phyloP scores from a whole-genome alignment of 2,888 invertebrate species.

The Drosophila tanythrix region DNA sequence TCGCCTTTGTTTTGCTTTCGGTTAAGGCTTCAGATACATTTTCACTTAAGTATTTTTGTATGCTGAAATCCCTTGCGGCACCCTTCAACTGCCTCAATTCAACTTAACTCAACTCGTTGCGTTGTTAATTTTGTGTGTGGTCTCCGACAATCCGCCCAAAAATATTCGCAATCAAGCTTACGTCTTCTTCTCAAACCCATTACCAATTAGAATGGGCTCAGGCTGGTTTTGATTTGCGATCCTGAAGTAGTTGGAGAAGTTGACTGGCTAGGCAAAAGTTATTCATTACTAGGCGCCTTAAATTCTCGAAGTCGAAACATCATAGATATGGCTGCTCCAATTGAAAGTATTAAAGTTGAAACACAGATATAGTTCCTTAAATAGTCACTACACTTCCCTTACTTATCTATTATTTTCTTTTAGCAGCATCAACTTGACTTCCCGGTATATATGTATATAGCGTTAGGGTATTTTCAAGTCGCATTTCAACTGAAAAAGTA shows the following conservation, averaged over 20 bases:
- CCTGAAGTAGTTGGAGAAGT: not conserved
- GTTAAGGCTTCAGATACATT: constrained; percentile 45
- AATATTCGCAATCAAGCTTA: constrained; percentile 44
- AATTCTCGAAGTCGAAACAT: not conserved
- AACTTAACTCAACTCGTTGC: constrained; percentile 25
- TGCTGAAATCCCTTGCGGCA: constrained; percentile 41
- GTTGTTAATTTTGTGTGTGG: constrained; percentile 45
- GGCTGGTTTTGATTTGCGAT: not conserved
- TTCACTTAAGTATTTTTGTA: constrained; percentile 50
- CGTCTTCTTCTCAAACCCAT: constrained; percentile 13
- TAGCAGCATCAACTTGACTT: not conserved
- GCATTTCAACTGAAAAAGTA: constrained; percentile 4
- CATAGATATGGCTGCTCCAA: not conserved
- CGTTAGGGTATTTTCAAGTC: constrained; percentile 1
- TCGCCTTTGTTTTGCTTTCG: constrained; percentile 25
- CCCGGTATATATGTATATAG: not conserved
- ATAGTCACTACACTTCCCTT: not conserved
- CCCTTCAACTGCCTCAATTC: constrained; percentile 10
- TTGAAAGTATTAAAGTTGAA: not conserved
- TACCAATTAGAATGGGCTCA: not conserved
- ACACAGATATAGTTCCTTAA: not conserved
- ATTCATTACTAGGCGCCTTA: not conserved
- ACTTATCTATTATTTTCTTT: not conserved
- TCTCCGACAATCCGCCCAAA: constrained; percentile 44
- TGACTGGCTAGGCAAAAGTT: not conserved